Conservation (phyloP, 2,888 invertebrate genomes). For the Drosophila borealis region DNA sequence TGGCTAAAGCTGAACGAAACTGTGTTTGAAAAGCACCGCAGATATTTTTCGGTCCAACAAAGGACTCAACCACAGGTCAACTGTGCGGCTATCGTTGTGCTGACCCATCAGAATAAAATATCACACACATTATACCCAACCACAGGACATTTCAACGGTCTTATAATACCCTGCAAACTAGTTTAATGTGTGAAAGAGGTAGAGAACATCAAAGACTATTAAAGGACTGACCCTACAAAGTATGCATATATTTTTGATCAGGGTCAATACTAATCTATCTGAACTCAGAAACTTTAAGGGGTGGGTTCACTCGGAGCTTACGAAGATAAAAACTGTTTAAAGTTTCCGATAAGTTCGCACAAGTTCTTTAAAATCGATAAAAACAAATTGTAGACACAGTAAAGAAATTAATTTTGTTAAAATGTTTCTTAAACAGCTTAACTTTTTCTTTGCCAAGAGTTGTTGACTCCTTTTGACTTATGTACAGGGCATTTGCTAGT, state of each 20-base stretch:
- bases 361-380: neutral
- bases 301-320: neutral
- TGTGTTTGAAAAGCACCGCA: neutral
- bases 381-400: neutral
- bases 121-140: neutral
- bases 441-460: too few relatives aligned
- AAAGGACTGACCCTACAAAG: neutral
- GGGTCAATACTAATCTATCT: too few relatives aligned
- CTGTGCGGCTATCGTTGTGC: conserved; percentile 34
- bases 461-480: too few relatives aligned
- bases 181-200: neutral
- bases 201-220: too few relatives aligned
- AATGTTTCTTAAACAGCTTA: neutral
- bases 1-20: neutral
- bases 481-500: neutral
- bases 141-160: conserved; percentile 9
- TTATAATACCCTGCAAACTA: conserved; percentile 16
- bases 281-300: neutral
- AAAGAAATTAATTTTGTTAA: neutral
- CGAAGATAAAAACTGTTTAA: neutral
- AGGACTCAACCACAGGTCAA: conserved; percentile 22
- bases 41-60: conserved; percentile 4
- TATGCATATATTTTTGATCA: neutral
- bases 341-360: too few relatives aligned
- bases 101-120: conserved; percentile 18